Evolutionary conservation across 2,113 vertebrate species (phyloP).

Genomic region (Vidua chalybeata): DNA sequence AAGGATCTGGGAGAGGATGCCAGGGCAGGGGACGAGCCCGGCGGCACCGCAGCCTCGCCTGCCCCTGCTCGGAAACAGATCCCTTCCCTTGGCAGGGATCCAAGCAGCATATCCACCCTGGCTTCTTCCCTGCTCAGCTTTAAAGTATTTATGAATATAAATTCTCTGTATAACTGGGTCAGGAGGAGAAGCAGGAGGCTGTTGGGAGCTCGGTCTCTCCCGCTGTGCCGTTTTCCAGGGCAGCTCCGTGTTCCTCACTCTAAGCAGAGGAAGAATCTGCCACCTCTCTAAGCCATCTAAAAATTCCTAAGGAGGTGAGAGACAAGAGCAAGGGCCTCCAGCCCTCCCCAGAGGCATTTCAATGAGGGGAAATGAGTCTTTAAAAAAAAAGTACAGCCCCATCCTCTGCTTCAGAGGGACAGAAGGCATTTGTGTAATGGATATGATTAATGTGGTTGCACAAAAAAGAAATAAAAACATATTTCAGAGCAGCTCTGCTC

Average conservation of each 20-base stretch:
- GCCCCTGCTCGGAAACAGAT: slow-evolving; percentile 24
- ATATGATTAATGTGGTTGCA: background rate
- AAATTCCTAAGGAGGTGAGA: slow-evolving; percentile 9
- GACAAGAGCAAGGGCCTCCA: background rate
- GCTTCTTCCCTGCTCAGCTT: slow-evolving; percentile 9
- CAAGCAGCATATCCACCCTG: background rate
- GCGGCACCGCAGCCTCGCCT: background rate
- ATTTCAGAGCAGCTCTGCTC: background rate
- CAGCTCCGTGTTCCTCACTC: background rate
- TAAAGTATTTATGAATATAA: slow-evolving; percentile 61
- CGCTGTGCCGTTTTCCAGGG: background rate
- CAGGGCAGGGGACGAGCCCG: background rate
- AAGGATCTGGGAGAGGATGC: background rate
- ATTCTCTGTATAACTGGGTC: slow-evolving; percentile 44
- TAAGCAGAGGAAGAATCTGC: background rate
- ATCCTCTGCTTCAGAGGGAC: background rate
- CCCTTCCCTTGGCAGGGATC: slow-evolving; percentile 49
- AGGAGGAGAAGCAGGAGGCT: slow-evolving; percentile 34
- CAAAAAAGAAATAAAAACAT: background rate
- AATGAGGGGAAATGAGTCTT: background rate
- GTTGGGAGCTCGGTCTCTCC: background rate
- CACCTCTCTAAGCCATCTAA: background rate
- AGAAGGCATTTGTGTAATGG: background rate
- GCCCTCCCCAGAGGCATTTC: background rate
- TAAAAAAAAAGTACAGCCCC: background rate